These are phyloP conservation scores for Brachionus paranguensis DNA, from an alignment of 1,140 invertebrate species.

Conservation along the genomic window DNA sequence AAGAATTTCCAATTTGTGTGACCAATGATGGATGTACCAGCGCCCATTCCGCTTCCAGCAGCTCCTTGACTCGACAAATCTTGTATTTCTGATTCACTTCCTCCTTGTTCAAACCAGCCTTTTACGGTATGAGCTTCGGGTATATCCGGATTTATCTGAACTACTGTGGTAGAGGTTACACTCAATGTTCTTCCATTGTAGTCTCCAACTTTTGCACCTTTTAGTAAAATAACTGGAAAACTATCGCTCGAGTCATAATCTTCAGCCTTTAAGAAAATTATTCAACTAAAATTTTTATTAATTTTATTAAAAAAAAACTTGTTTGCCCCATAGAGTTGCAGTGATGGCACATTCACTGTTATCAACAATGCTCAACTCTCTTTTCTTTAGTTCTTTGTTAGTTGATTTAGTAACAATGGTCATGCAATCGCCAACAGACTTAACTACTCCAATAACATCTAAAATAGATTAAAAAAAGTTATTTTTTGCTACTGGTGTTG, in stretches of 20 bases:
- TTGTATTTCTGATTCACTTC: conserved; percentile 51
- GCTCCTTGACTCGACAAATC: conserved; percentile 41
- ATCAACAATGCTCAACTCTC: conserved; percentile 82
- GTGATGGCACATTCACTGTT: conserved; percentile 69
- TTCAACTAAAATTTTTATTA: background rate
- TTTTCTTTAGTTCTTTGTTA: conserved; percentile 77
- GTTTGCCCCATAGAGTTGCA: conserved; percentile 59
- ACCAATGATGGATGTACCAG: conserved; percentile 42
- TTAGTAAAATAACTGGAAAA: conserved; percentile 75
- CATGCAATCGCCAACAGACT: conserved; percentile 65
- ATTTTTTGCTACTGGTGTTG: conserved; percentile 40
- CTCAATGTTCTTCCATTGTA: conserved; percentile 58
- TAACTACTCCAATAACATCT: conserved; percentile 88
- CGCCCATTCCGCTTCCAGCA: conserved; percentile 39
- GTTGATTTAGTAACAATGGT: conserved; percentile 67
- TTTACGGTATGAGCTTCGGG: conserved; percentile 74
- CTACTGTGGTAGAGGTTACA: conserved; percentile 22
- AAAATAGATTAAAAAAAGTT: conserved; percentile 14
- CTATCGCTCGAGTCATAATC: conserved; percentile 67
- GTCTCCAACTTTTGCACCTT: conserved; percentile 69
- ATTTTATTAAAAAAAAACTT: background rate
- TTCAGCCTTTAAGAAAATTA: conserved; percentile 63
- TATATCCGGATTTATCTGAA: conserved; percentile 80
- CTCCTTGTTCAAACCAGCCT: conserved; percentile 81
- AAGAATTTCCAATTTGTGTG: conserved; percentile 63